phyloP scores from a whole-genome alignment of 2,888 invertebrate species.

The Camponotus fellah region DNA sequence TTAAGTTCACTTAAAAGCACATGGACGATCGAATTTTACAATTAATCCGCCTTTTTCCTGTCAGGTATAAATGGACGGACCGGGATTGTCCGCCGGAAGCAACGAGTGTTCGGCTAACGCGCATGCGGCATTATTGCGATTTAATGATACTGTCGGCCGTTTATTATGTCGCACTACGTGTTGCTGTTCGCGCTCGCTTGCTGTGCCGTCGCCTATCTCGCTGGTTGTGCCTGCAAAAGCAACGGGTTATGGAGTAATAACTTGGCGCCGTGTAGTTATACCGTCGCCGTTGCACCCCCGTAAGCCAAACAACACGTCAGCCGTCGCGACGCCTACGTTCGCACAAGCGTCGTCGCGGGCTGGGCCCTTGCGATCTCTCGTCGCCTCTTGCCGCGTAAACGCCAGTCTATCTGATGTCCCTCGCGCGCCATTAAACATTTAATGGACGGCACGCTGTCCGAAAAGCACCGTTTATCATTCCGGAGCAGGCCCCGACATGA shows the following conservation, averaged over 20 bases:
- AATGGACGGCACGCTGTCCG: constrained; percentile 54
- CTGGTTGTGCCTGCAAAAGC: constrained; percentile 73
- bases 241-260: constrained; percentile 79
- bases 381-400: constrained; percentile 34
- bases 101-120: constrained; percentile 31
- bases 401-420: constrained; percentile 60
- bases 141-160: constrained; percentile 71
- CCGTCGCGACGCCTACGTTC: constrained; percentile 61
- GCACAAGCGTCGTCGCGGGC: constrained; percentile 52
- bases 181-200: constrained; percentile 67
- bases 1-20: constrained; percentile 21
- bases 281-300: constrained; percentile 35
- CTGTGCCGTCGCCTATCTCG: constrained; percentile 61
- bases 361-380: constrained; percentile 1
- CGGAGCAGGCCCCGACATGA: background rate
- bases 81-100: constrained; percentile 11
- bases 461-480: constrained; percentile 60
- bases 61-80: background rate
- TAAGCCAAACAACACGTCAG: constrained; percentile 67
- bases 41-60: constrained; percentile 19
- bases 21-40: background rate
- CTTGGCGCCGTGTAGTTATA: constrained; percentile 57
- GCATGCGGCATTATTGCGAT: constrained; percentile 60
- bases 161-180: constrained; percentile 69
- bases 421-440: constrained; percentile 62